A percentile compares a stretch with the other conserved stretches of the same genome.
Conservation (phyloP, 2,797 vertebrate genomes). For the Serranus cabrilla region DNA sequence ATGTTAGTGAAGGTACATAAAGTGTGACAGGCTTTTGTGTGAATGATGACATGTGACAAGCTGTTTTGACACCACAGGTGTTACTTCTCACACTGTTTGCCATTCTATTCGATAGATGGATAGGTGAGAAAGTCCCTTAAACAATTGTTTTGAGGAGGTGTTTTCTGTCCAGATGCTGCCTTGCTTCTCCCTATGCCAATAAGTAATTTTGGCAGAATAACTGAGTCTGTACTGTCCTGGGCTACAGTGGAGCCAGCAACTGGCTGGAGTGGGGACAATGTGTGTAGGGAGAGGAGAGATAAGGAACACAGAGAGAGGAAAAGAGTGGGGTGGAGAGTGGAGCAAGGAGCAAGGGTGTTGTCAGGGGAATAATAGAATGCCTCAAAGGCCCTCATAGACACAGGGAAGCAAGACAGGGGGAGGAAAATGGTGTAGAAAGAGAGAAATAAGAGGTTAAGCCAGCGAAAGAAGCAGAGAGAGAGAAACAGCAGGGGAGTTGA, state of each 20-base stretch:
- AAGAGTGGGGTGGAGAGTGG: conserved; percentile 39
- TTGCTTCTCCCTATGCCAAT: background rate
- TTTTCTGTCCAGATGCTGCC: background rate
- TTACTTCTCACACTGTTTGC: conserved; percentile 20
- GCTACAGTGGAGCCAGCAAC: conserved; percentile 14
- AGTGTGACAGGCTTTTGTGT: conserved; percentile 20
- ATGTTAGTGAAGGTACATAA: background rate
- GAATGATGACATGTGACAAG: background rate
- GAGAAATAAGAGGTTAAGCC: conserved; percentile 60
- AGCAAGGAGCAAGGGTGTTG: conserved; percentile 42
- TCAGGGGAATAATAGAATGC: conserved; percentile 73
- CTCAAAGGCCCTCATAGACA: conserved; percentile 55
- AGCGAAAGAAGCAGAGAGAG: conserved; percentile 41
- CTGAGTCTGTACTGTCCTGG: background rate
- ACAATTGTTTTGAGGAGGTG: conserved; percentile 4
- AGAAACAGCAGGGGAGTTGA: conserved; percentile 55
- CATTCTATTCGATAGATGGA: background rate
- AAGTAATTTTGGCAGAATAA: background rate
- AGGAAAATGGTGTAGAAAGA: conserved; percentile 57
- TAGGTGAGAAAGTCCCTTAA: background rate
- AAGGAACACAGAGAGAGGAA: conserved; percentile 43
- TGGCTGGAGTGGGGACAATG: conserved; percentile 24
- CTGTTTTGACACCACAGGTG: conserved; percentile 32
- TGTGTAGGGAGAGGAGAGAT: conserved; percentile 45
- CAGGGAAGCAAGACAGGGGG: conserved; percentile 49